Percentiles rank a stretch among this genome's conserved stretches.
Conservation (phyloP, 2,888 invertebrate genomes). For the Campaea margaritaria region DNA sequence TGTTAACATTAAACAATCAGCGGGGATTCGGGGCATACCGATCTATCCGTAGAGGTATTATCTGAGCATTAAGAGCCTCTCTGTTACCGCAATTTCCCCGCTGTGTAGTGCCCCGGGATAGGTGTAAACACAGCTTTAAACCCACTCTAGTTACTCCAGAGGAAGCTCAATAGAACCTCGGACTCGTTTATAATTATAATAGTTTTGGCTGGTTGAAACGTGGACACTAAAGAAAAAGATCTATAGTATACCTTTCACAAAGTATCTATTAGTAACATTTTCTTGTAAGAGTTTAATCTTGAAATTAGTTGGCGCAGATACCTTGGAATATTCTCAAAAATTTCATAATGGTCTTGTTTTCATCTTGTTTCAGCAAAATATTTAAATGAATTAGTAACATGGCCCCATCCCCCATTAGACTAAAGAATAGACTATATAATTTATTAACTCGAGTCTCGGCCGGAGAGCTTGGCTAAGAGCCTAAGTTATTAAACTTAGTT, state of each 20-base stretch:
- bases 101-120: background rate
- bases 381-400: background rate
- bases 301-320: too few species aligned
- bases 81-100: conserved; percentile 22
- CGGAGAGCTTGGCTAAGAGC: background rate
- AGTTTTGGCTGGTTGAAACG: background rate
- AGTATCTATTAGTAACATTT: background rate
- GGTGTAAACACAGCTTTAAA: conserved; percentile 17
- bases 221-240: too few species aligned
- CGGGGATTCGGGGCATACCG: conserved; percentile 21
- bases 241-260: too few species aligned
- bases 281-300: background rate
- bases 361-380: conserved; percentile 4
- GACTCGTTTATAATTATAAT: conserved; percentile 32
- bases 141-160: conserved; percentile 4
- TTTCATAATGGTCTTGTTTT: conserved; percentile 5
- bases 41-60: conserved; percentile 28
- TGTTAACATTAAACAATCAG: conserved; percentile 36
- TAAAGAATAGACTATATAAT: conserved; percentile 2
- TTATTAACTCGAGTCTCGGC: background rate
- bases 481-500: conserved; percentile 9
- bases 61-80: conserved; percentile 26
- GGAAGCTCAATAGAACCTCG: conserved; percentile 20
- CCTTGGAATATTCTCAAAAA: too few species aligned
- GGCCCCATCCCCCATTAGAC: background rate